Evolutionary conservation across 30 jellyfish, hydroid and myxozoan genomes (phyloP).

Genomic region (Turritopsis dohrnii): DNA sequence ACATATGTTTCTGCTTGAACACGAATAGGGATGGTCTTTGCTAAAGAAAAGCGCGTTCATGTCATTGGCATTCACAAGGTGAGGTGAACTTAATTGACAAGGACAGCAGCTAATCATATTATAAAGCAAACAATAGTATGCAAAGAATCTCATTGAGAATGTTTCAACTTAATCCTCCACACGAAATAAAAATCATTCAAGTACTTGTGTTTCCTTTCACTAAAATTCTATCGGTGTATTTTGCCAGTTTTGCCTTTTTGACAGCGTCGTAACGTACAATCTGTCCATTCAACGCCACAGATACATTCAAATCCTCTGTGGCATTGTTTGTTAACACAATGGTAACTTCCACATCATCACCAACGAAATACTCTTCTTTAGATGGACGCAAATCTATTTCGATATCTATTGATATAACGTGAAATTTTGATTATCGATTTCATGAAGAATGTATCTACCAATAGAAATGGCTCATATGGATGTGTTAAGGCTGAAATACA

Average conservation of each 20-base stretch:
- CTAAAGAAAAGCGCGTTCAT: conserved; percentile 17
- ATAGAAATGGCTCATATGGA: no score
- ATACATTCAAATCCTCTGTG: conserved; percentile 24
- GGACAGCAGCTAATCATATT: no score
- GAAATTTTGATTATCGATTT: background rate
- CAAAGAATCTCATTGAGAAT: no score
- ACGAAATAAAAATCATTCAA: background rate
- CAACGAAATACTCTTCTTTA: conserved; percentile 40
- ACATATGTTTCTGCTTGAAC: conserved; percentile 53
- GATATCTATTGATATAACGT: conserved; percentile 6
- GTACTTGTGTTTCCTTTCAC: conserved; percentile 50
- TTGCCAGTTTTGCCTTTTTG: conserved; percentile 41
- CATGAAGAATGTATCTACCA: no score
- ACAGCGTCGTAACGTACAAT: conserved; percentile 78
- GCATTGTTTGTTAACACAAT: conserved; percentile 56
- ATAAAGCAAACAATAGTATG: no score
- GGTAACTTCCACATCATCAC: conserved; percentile 50
- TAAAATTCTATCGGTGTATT: conserved; percentile 10
- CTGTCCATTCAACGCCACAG: conserved; percentile 47
- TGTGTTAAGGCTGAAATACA: no score
- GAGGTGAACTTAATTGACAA: background rate
- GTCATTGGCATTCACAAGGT: background rate
- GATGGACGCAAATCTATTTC: conserved; percentile 55
- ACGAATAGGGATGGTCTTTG: conserved; percentile 30
- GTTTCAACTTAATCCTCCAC: no score